Percentiles rank a stretch among this genome's conserved stretches.
Conservation (phyloP, 2,113 vertebrate genomes). For the Varanus komodoensis region DNA sequence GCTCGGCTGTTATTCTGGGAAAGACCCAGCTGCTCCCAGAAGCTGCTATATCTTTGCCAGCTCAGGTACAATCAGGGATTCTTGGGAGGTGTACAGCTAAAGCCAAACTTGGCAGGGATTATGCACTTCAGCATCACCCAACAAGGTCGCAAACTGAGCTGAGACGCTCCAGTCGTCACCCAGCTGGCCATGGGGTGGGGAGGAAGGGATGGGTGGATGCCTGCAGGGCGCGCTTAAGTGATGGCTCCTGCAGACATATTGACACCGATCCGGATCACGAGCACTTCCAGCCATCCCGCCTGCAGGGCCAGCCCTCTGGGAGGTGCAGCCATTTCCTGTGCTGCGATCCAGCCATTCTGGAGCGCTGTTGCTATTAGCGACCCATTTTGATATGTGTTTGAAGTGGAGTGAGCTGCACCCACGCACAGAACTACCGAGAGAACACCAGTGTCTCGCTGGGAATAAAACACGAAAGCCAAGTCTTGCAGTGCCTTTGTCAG, state of each 20-base stretch:
- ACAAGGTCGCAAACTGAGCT: background rate
- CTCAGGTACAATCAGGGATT: too few relatives aligned
- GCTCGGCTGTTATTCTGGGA: too few relatives aligned
- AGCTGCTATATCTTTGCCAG: too few relatives aligned
- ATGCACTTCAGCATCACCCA: background rate
- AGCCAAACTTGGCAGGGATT: background rate
- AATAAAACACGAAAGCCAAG: background rate
- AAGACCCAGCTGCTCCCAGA: too few relatives aligned
- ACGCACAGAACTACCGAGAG: background rate
- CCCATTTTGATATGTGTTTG: background rate
- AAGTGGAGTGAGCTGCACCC: background rate
- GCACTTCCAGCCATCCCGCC: background rate
- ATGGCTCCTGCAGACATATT: background rate
- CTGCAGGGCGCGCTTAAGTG: background rate
- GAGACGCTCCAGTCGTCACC: too few relatives aligned
- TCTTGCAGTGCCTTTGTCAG: background rate
- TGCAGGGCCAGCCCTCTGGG: background rate
- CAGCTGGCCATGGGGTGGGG: background rate
- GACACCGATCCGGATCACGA: background rate
- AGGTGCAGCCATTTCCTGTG: background rate
- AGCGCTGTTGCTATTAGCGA: slow-evolving; percentile 23
- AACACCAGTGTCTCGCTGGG: background rate
- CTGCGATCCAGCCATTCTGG: background rate
- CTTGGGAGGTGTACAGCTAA: too few relatives aligned
- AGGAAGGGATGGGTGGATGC: background rate